Conservation (phyloP, 2,113 vertebrate species). For the Plestiodon gilberti region DNA sequence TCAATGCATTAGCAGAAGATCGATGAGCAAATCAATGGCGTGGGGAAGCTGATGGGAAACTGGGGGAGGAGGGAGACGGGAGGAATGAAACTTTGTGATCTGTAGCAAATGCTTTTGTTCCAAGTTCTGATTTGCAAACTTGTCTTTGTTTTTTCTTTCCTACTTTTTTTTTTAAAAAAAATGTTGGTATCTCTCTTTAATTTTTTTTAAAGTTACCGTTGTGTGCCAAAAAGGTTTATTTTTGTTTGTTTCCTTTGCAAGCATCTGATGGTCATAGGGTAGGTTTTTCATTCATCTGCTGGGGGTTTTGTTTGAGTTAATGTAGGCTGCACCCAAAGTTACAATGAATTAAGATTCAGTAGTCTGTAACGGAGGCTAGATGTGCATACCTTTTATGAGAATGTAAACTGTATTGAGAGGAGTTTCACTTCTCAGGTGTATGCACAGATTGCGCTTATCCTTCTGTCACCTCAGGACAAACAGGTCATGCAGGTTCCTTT, state of each 20-base stretch:
- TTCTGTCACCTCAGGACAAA: neutral
- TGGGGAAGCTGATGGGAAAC: neutral
- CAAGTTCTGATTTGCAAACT: neutral
- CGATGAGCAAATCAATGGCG: neutral
- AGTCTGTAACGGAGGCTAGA: neutral
- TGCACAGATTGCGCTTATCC: neutral
- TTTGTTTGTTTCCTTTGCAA: conserved; percentile 72
- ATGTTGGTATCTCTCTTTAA: conserved; percentile 19
- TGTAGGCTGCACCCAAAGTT: neutral
- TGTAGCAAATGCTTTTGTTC: fast-evolving
- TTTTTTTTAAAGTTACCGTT: conserved; percentile 23
- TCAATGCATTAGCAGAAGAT: neutral
- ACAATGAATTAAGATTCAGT: neutral
- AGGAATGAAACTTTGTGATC: fast-evolving
- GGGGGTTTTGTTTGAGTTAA: conserved; percentile 52
- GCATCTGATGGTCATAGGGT: conserved; percentile 68
- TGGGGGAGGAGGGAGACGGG: fast-evolving
- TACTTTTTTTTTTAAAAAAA: conserved; percentile 7
- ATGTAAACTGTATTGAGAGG: conserved; percentile 1
- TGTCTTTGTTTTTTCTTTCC: neutral
- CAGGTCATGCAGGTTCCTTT: neutral
- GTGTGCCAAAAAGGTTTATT: conserved; percentile 63
- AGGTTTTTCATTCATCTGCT: conserved; percentile 68
- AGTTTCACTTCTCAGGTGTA: neutral
- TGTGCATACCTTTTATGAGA: neutral